Conservation (phyloP, 2,888 invertebrate species). For the Oxytorus armatus region DNA sequence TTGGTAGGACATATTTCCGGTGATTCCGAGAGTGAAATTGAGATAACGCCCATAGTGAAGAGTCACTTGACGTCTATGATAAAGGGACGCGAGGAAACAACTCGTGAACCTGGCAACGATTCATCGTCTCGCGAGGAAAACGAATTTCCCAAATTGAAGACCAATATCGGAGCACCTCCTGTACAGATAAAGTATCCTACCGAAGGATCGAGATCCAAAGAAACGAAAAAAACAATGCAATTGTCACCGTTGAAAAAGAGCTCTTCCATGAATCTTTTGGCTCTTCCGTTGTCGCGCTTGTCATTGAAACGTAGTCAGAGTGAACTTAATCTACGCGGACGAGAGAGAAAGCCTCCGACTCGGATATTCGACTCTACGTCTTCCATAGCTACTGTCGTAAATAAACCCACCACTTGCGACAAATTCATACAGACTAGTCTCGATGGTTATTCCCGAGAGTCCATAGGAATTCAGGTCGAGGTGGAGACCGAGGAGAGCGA, state of each 20-base stretch:
- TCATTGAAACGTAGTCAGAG: conserved; percentile 81
- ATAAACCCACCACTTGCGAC: conserved; percentile 80
- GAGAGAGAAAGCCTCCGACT: conserved; percentile 73
- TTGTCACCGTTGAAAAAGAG: conserved; percentile 78
- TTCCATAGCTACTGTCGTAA: conserved; percentile 83
- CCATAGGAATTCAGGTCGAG: conserved; percentile 81
- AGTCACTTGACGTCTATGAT: conserved; percentile 76
- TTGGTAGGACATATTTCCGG: conserved; percentile 67
- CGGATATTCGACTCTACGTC: conserved; percentile 82
- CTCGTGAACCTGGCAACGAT: neutral
- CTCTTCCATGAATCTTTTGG: conserved; percentile 80
- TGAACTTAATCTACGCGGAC: conserved; percentile 79
- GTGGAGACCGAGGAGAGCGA: conserved; percentile 53
- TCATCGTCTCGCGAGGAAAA: neutral
- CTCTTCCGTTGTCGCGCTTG: conserved; percentile 68
- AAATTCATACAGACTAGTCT: conserved; percentile 81
- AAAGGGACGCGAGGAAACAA: conserved; percentile 68
- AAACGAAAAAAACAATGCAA: conserved; percentile 31
- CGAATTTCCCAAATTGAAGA: conserved; percentile 1
- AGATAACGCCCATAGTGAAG: conserved; percentile 82
- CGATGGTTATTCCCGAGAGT: conserved; percentile 75
- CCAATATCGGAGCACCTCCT: conserved; percentile 2
- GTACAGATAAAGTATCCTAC: conserved; percentile 66
- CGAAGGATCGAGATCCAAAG: conserved; percentile 58
- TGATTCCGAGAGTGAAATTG: conserved; percentile 79